Evolutionary conservation across 1,140 invertebrate species (phyloP).

Genomic region (Drosophila aff.): DNA sequence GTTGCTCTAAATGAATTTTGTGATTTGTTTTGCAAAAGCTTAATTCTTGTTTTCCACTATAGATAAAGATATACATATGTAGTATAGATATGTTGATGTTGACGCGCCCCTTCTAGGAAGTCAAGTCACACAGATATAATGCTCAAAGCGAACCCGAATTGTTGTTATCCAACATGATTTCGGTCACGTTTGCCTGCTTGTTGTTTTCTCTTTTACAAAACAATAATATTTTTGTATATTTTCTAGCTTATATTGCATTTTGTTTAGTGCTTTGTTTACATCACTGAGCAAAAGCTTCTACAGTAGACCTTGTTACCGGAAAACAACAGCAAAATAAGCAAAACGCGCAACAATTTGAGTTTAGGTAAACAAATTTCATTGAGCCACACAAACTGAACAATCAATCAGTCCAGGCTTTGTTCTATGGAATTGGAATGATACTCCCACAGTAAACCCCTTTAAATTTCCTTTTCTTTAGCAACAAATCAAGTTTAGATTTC

Average conservation of each 20-base stretch:
- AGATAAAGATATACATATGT: constrained; percentile 3
- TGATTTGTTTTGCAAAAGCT: constrained; percentile 29
- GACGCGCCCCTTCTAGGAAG: constrained; percentile 44
- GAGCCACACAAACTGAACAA: constrained; percentile 4
- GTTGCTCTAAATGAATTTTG: constrained; percentile 2
- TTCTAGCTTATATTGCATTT: constrained; percentile 1
- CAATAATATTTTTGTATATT: constrained; percentile 43
- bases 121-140: not conserved
- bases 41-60: constrained; percentile 19
- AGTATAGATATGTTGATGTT: constrained; percentile 5
- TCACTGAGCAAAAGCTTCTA: constrained; percentile 19
- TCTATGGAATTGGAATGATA: not conserved
- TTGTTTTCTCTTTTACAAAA: constrained; percentile 31
- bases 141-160: constrained; percentile 8
- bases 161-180: constrained; percentile 47
- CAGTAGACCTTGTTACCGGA: constrained; percentile 29
- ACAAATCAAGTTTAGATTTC: not conserved
- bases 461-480: not conserved
- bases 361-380: constrained; percentile 23
- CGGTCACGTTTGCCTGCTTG: constrained; percentile 57
- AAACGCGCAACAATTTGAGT: constrained; percentile 24
- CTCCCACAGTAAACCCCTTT: not conserved
- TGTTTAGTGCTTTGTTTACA: constrained; percentile 38
- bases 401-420: not conserved
- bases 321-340: constrained; percentile 6